phyloP scores from a whole-genome alignment of 1,140 invertebrate species.

The Phthorimaea operculella region DNA sequence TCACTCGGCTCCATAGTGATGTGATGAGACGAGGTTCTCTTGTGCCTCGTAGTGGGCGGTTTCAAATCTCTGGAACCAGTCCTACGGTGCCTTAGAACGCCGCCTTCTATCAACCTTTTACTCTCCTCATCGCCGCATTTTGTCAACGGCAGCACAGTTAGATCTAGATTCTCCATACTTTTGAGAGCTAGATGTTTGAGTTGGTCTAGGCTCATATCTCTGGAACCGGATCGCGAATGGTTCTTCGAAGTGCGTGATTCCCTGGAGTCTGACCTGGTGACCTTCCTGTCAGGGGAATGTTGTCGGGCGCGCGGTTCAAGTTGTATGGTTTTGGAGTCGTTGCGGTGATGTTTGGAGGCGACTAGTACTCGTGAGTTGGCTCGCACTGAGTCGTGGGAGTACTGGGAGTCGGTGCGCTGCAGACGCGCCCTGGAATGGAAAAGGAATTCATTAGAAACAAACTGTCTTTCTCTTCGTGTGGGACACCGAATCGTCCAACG shows the following conservation, averaged over 20 bases:
- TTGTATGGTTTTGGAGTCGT: constrained; percentile 71
- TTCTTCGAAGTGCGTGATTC: constrained; percentile 53
- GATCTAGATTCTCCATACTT: constrained; percentile 62
- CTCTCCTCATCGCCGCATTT: constrained; percentile 58
- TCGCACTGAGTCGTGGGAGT: constrained; percentile 39
- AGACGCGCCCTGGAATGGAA: constrained; percentile 22
- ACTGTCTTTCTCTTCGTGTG: too few species aligned
- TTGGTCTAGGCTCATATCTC: constrained; percentile 57
- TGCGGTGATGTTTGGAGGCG: constrained; percentile 69
- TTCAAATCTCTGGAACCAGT: constrained; percentile 70
- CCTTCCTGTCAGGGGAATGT: constrained; percentile 45
- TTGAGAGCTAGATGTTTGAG: constrained; percentile 56
- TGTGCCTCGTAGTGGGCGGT: constrained; percentile 40
- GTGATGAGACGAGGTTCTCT: constrained; percentile 62
- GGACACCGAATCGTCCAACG: too few species aligned
- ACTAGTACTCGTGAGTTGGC: constrained; percentile 58
- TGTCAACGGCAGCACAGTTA: constrained; percentile 47
- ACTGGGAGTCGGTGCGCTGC: constrained; percentile 60
- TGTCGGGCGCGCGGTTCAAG: constrained; percentile 64
- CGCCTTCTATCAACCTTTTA: constrained; percentile 60
- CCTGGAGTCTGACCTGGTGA: constrained; percentile 40
- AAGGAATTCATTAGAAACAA: too few species aligned
- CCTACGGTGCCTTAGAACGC: constrained; percentile 68
- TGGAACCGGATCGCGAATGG: constrained; percentile 50
- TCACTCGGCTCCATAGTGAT: constrained; percentile 56